Conservation (phyloP, 2,888 invertebrate species). For the Tenthredo distinguenda region DNA sequence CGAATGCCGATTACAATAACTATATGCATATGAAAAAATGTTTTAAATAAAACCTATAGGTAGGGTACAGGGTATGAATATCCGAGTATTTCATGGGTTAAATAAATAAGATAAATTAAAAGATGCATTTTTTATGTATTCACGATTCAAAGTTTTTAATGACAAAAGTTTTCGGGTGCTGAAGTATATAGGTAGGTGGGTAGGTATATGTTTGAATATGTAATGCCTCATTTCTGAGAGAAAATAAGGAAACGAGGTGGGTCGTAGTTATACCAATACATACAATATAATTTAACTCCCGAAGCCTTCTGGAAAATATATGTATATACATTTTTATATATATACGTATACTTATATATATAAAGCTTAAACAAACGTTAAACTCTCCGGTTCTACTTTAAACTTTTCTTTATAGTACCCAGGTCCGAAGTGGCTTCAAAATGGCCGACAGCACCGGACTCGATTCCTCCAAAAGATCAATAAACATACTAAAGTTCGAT, state of each 20-base stretch:
- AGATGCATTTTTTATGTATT: constrained; percentile 32
- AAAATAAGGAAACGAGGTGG: constrained; percentile 8
- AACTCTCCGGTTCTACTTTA: constrained; percentile 23
- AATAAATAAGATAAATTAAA: constrained; percentile 1
- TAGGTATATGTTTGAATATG: constrained; percentile 4
- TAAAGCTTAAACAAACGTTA: constrained; percentile 43
- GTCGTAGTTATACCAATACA: background rate
- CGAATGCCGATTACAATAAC: background rate
- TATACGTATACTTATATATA: background rate
- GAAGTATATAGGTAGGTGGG: background rate
- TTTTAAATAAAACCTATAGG: background rate
- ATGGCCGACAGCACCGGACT: constrained; percentile 39
- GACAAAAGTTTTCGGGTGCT: constrained; percentile 33
- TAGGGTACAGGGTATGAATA: background rate
- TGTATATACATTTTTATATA: background rate
- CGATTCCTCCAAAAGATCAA: constrained; percentile 27
- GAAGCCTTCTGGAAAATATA: background rate
- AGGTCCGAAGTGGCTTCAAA: constrained; percentile 37
- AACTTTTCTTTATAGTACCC: constrained; percentile 26
- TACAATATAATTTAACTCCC: background rate
- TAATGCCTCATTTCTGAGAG: constrained; percentile 26
- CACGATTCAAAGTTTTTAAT: constrained; percentile 25
- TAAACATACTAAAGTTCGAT: constrained; percentile 47
- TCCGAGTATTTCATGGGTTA: background rate
- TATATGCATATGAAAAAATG: background rate